These are phyloP conservation scores for Amiota mariae DNA, from an alignment of 2,888 invertebrate species.

Conservation along the genomic window DNA sequence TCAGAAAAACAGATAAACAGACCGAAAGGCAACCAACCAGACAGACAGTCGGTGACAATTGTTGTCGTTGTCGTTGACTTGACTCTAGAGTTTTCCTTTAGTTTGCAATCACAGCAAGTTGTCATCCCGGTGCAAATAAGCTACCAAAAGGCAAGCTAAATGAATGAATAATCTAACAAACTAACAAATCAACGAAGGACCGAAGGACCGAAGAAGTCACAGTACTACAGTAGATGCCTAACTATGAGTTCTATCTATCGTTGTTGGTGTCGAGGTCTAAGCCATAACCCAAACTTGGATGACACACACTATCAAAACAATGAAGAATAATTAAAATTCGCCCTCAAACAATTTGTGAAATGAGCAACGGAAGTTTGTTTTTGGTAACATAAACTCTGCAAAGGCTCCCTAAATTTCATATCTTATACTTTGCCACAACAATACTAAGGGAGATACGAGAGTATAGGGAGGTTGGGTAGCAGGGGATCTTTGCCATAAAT, in stretches of 20 bases:
- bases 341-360: constrained; percentile 64
- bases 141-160: constrained; percentile 1
- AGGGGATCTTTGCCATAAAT: too few species aligned
- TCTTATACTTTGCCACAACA: too few species aligned
- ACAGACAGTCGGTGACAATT: background rate
- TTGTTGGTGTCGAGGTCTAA: constrained; percentile 1
- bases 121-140: constrained; percentile 19
- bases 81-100: background rate
- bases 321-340: constrained; percentile 68
- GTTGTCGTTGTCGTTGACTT: constrained; percentile 12
- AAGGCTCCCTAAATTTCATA: too few species aligned
- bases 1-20: constrained; percentile 1
- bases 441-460: too few species aligned
- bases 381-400: too few species aligned
- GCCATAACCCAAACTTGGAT: constrained; percentile 31
- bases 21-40: background rate
- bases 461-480: too few species aligned
- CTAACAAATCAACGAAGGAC: constrained; percentile 17
- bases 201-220: background rate
- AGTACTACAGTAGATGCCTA: background rate
- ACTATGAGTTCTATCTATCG: background rate
- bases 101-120: background rate
- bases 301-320: constrained; percentile 62
- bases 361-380: constrained; percentile 49
- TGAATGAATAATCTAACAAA: background rate